Evolutionary conservation across 2,797 vertebrate species (phyloP), one percentile per base, ranked within the genome.

Genomic region (Percopsis omiscomaycus): DNA sequence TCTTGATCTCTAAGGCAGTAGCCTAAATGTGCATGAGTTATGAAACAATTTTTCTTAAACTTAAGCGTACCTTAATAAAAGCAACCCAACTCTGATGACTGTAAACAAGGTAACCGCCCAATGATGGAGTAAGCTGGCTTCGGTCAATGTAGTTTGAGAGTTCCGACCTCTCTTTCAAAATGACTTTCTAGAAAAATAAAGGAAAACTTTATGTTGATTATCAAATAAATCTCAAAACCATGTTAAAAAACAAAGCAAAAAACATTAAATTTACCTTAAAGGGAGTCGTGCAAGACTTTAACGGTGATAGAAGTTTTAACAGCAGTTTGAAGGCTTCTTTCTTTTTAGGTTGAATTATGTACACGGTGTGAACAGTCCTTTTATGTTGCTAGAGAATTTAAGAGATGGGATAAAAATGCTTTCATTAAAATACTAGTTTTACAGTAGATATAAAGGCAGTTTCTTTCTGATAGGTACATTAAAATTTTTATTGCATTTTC

Each of bases 91-190:
- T 93, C 15, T 76, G 72, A 61, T 94, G 92, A 53, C 81, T 82
- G 81, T 92, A 93, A 13, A 90, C 32, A 3, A 91, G 73, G 68
- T 92, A 93, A 16, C 92, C 93, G 0, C 92, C 92, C 60, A 93
- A 28, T 2, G 81, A 71, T 0, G 83, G 45, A 0, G 80, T 74
- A 0, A 94, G 74, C 84, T 93, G 92, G 68, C 93, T 94, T 48
- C 88, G 61, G 62, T 94, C 93, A 1, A 94, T 87, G 74, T 90
- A 85, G 84, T 88, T 93, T 44, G 79, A 89, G n/a, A 94, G 85
- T 48, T 93, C 91, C 0, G 80, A 80, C 56, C 89, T 61, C 55
- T 91, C 91, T 55, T 87, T 93, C 51, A 93, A 69, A 1, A 92
- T 70, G 27, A 93, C 73, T 32, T 83, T 88, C 93, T 94, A 77